phyloP scores from a whole-genome alignment of 2,113 vertebrate genomes.

The Chloropsis cyanopogon region DNA sequence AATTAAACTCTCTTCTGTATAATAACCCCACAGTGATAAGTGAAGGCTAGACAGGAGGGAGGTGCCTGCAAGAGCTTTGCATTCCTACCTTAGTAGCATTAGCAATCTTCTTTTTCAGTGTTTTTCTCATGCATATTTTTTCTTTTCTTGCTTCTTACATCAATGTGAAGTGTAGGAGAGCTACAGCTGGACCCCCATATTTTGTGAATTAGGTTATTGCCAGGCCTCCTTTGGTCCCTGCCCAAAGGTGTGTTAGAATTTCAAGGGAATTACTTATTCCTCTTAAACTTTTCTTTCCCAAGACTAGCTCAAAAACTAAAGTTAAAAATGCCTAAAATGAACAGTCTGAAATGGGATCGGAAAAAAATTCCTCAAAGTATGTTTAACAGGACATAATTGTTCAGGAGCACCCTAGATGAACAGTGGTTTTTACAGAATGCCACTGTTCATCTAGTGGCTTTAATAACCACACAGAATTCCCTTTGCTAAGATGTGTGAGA shows the following conservation, averaged over 20 bases:
- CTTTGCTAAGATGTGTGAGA: neutral
- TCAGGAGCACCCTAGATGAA: neutral
- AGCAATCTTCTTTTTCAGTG: neutral
- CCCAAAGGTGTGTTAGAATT: neutral
- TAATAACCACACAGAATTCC: neutral
- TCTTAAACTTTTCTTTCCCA: neutral
- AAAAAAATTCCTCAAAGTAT: neutral
- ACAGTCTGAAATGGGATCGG: neutral
- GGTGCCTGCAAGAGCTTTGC: neutral
- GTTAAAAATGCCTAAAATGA: neutral
- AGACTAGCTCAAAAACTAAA: neutral
- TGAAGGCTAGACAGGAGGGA: neutral
- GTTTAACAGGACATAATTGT: neutral
- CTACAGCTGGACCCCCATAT: neutral
- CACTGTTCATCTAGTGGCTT: too few relatives aligned
- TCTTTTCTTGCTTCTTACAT: neutral
- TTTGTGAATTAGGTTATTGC: neutral
- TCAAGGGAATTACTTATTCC: neutral
- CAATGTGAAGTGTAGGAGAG: fast-evolving
- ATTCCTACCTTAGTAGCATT: neutral
- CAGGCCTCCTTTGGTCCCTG: neutral
- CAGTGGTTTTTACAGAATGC: neutral
- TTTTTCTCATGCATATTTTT: neutral
- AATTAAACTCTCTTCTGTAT: neutral
- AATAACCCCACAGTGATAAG: neutral